Conservation (phyloP, 1,140 invertebrate genomes). For the Melitaea cinxia region DNA sequence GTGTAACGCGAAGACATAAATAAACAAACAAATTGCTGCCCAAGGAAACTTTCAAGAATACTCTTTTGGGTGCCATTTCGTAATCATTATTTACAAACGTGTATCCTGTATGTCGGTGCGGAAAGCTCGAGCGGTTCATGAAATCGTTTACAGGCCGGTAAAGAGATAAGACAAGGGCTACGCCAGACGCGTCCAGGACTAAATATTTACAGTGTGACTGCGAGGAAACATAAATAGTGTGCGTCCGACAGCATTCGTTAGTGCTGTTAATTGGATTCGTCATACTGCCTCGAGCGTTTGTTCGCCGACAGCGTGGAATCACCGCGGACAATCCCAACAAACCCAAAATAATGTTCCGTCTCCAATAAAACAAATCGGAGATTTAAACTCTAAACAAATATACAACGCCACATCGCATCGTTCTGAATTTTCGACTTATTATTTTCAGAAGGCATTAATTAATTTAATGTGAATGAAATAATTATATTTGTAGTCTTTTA, state of each 20-base stretch:
- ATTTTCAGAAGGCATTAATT: background rate
- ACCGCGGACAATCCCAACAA: constrained; percentile 10
- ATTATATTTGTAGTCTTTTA: background rate
- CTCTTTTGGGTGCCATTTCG: constrained; percentile 53
- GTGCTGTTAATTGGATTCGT: constrained; percentile 74
- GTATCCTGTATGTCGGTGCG: constrained; percentile 60
- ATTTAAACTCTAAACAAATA: constrained; percentile 1
- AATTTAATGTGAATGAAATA: background rate
- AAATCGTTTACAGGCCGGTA: constrained; percentile 63
- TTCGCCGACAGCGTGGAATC: constrained; percentile 29
- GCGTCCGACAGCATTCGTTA: constrained; percentile 70
- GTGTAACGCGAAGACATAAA: constrained; percentile 46
- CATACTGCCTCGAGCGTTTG: constrained; percentile 57
- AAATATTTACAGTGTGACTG: constrained; percentile 77
- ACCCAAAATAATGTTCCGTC: constrained; percentile 15
- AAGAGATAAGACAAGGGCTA: constrained; percentile 70
- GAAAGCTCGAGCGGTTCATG: constrained; percentile 49
- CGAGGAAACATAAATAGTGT: constrained; percentile 75
- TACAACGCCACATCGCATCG: background rate
- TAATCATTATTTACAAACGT: constrained; percentile 68
- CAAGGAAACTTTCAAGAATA: constrained; percentile 53
- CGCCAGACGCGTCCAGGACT: constrained; percentile 70
- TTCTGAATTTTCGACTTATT: background rate
- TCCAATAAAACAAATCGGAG: background rate
- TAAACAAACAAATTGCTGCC: constrained; percentile 51